These are phyloP conservation scores for Scatophagus argus DNA, from an alignment of 2,113 vertebrate genomes.

Conservation along the genomic window DNA sequence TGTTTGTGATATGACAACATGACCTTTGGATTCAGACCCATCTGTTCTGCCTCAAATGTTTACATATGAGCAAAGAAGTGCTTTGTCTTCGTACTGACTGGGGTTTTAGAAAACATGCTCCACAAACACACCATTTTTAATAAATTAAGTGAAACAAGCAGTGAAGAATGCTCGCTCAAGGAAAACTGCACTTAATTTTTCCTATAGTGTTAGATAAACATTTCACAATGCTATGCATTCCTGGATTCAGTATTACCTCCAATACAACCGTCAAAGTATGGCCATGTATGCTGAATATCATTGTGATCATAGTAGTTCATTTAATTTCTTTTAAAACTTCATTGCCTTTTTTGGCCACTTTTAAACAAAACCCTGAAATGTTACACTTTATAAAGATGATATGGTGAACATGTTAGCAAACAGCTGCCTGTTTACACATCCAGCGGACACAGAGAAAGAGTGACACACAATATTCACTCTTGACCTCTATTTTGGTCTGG, in stretches of 20 bases:
- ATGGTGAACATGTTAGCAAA: background rate
- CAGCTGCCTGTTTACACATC: background rate
- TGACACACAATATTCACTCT: too few species aligned
- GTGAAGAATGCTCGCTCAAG: background rate
- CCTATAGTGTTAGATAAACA: background rate
- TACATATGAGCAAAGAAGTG: conserved; percentile 33
- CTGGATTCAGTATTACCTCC: background rate
- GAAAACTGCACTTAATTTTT: background rate
- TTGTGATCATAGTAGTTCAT: too few species aligned
- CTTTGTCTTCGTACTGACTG: conserved; percentile 16
- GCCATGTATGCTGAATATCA: background rate
- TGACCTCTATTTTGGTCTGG: too few species aligned
- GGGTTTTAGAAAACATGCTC: conserved; percentile 34
- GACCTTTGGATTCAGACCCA: conserved; percentile 73
- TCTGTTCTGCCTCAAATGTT: conserved; percentile 68
- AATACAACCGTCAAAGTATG: background rate
- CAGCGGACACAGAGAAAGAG: background rate
- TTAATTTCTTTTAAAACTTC: background rate
- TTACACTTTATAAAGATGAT: background rate
- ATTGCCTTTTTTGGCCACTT: background rate
- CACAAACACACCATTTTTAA: conserved; percentile 29
- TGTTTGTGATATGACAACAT: conserved; percentile 76
- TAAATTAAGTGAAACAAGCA: background rate
- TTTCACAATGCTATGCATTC: background rate
- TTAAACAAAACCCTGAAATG: background rate